phyloP scores from a whole-genome alignment of 2,888 invertebrate genomes.

The Drosophila tripunctata region DNA sequence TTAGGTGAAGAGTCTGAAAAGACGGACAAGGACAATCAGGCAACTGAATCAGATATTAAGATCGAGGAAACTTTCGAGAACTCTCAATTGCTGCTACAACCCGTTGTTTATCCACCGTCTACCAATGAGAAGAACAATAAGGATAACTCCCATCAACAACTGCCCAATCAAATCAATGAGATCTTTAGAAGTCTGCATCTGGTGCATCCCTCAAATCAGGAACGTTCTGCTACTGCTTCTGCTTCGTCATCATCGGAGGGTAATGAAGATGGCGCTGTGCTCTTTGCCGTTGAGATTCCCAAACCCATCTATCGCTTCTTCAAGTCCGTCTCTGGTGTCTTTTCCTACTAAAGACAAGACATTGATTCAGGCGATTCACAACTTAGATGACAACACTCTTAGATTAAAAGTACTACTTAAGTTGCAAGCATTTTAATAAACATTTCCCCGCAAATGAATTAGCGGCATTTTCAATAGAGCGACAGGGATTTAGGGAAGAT shows the following conservation, averaged over 20 bases:
- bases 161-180: slow-evolving; percentile 29
- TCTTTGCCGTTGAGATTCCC: slow-evolving; percentile 66
- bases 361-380: not conserved
- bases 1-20: not conserved
- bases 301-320: slow-evolving; percentile 70
- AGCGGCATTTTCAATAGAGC: not conserved
- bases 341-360: slow-evolving; percentile 40
- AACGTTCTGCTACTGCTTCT: slow-evolving; percentile 48
- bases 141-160: not conserved
- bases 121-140: slow-evolving; percentile 1
- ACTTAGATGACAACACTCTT: not conserved
- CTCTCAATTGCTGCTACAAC: slow-evolving; percentile 48
- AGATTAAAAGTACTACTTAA: slow-evolving; percentile 28
- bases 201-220: slow-evolving; percentile 39
- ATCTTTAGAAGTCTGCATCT: slow-evolving; percentile 33
- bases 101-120: slow-evolving; percentile 22
- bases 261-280: slow-evolving; percentile 51
- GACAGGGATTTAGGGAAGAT: not conserved
- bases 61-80: slow-evolving; percentile 13
- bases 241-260: slow-evolving; percentile 18
- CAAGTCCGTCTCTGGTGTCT: slow-evolving; percentile 62
- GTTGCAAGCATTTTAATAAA: slow-evolving; percentile 32
- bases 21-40: not conserved
- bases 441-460: not conserved
- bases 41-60: not conserved